Conservation (phyloP, 2,797 vertebrate species). For the Octomys mimax region DNA sequence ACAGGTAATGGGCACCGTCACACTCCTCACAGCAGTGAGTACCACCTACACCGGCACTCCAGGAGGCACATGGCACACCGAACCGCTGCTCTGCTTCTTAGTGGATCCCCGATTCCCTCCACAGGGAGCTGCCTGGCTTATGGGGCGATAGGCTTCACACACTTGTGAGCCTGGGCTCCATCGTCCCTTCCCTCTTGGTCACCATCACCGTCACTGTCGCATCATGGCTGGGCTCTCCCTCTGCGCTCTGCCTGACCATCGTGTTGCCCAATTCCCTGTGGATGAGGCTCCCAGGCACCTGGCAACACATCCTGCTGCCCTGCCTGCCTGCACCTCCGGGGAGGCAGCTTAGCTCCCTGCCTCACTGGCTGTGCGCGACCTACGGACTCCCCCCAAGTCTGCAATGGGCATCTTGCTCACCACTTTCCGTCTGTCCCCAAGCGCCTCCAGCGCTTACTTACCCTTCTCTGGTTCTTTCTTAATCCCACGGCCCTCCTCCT, state of each 20-base stretch:
- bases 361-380: no score
- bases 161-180: background rate
- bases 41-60: background rate
- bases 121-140: background rate
- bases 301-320: background rate
- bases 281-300: background rate
- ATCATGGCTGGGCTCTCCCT: background rate
- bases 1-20: no score
- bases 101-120: background rate
- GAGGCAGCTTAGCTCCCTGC: background rate
- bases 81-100: accelerated
- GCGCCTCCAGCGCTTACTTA: slow-evolving; percentile 20
- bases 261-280: accelerated
- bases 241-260: background rate
- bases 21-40: background rate
- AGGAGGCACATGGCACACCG: accelerated
- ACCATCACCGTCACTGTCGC: background rate
- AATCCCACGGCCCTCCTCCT: background rate
- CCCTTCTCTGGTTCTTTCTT: background rate
- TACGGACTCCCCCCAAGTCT: background rate
- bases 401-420: background rate
- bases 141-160: background rate
- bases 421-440: background rate
- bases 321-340: accelerated
- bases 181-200: background rate